Percentiles rank a stretch among this genome's conserved stretches.
phyloP scores from a whole-genome alignment of 2,797 vertebrate genomes.

The Hydrolagus colliei region DNA sequence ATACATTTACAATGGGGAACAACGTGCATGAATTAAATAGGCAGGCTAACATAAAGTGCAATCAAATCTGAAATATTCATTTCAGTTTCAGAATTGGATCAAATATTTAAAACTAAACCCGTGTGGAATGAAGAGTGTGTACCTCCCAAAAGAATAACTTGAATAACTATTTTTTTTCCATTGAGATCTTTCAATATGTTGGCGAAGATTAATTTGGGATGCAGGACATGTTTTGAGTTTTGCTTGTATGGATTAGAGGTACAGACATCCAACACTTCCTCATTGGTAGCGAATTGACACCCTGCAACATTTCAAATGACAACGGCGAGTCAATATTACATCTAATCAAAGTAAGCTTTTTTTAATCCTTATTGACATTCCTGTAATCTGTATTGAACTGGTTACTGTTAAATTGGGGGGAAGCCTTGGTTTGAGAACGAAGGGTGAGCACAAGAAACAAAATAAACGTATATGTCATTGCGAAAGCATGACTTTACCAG shows the following conservation, averaged over 20 bases:
- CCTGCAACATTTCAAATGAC: background rate
- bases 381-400: background rate
- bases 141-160: slow-evolving; percentile 32
- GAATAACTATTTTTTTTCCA: slow-evolving; percentile 44
- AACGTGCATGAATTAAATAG: slow-evolving; percentile 38
- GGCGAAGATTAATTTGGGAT: slow-evolving; percentile 38
- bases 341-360: slow-evolving; percentile 11
- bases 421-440: slow-evolving; percentile 33
- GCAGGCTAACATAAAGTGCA: slow-evolving; percentile 44
- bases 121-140: slow-evolving; percentile 36
- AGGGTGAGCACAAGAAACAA: slow-evolving; percentile 13
- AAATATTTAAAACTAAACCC: slow-evolving; percentile 44
- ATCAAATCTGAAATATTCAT: slow-evolving; percentile 50
- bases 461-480: background rate
- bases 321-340: background rate
- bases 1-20: slow-evolving; percentile 43
- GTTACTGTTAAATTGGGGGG: background rate
- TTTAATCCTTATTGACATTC: background rate
- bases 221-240: slow-evolving; percentile 35
- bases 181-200: slow-evolving; percentile 37
- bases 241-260: slow-evolving; percentile 33
- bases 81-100: slow-evolving; percentile 46
- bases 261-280: slow-evolving; percentile 12
- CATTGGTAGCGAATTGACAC: background rate
- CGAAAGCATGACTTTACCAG: background rate